Percentiles rank a stretch among this genome's conserved stretches.
These are phyloP conservation scores for Nomada fabriciana DNA, from an alignment of 2,888 invertebrate species.

Conservation along the genomic window DNA sequence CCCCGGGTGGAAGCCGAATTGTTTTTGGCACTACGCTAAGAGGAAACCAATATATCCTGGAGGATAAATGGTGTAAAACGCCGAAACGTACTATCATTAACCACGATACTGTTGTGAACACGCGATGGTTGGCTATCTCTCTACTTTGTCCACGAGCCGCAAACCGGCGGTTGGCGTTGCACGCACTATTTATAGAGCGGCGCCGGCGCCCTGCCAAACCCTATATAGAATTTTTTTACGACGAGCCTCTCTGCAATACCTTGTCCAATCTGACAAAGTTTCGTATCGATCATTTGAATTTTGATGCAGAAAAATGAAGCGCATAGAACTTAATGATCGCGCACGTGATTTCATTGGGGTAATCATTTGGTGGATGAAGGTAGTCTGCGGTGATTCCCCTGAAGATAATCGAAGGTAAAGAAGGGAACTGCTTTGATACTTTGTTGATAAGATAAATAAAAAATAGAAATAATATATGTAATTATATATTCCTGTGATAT, in stretches of 20 bases:
- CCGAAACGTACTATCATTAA: slow-evolving; percentile 43
- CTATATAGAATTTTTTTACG: slow-evolving; percentile 70
- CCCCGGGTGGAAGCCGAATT: slow-evolving; percentile 35
- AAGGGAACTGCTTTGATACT: too few species aligned
- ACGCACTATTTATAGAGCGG: slow-evolving; percentile 75
- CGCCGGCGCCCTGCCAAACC: slow-evolving; percentile 77
- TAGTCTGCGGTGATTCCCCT: too few species aligned
- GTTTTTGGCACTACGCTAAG: slow-evolving; percentile 40
- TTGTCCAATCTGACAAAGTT: neutral
- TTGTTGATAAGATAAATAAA: too few species aligned
- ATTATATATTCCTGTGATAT: too few species aligned
- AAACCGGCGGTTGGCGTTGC: slow-evolving; percentile 60
- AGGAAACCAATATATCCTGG: slow-evolving; percentile 16
- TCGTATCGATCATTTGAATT: neutral
- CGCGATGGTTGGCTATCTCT: slow-evolving; percentile 46
- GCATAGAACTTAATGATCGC: too few species aligned
- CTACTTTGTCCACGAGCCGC: slow-evolving; percentile 58
- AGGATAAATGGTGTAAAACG: slow-evolving; percentile 43
- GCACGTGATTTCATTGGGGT: too few species aligned
- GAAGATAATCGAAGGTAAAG: too few species aligned
- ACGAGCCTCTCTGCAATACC: slow-evolving; percentile 4
- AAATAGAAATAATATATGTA: too few species aligned
- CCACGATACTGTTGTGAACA: slow-evolving; percentile 47
- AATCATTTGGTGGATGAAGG: too few species aligned
- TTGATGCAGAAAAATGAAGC: neutral